Base-by-base conservation (phyloP, 1,140 invertebrate species). In the Radopholus similis region DNA sequence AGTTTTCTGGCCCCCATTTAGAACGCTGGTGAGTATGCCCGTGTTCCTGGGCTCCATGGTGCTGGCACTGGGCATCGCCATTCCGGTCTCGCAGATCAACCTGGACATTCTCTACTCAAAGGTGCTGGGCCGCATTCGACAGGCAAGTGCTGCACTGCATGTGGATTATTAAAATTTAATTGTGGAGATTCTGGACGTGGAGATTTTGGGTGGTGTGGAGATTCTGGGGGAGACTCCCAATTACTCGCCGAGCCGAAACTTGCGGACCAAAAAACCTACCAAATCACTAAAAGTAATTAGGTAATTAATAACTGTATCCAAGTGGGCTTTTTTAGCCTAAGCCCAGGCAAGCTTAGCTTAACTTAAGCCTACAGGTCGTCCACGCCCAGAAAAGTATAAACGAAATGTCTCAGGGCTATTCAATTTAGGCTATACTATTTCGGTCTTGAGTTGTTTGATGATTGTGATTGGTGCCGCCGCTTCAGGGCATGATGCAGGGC, bases 21-120 rank as follows among this genome's bases (percentile, higher is more conserved):
- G 47, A 21, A 51, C 75, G 11, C 26, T 40, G 21, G 75, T 74
- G 1, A 77, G 64, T 44, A 77, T 77, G 72, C n/a, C 26, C 13
- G 30, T 75, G 13, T 75, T 78, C 42, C 21, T 78, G 11, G 72
- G 34, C 6, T 74, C 75, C 1, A 11, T 75, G 18, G 54, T 75
- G 9, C 34, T 68, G 6, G 51, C 64, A 11, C 26, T 76, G 15
- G 75, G 73, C 51, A 40, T 77, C 18, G 68, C 70, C 13, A 23
- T 77, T 9, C 73, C 73, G 11, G 11, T 75, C 23, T 38, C 34
- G 51, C 26, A 62, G 18, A 75, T 75, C 26, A 75, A 75, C 59
- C 49, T 75, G 38, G 75, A 75, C 63, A 66, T 75, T 55, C 72
- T 75, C 35, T 75, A 58, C 53, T 75, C 73, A 1, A 75, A 75